Percentiles rank a stretch among this genome's conserved stretches.
These are phyloP conservation scores for Phragmatobia fuliginosa DNA, from an alignment of 2,888 invertebrate species.

Conservation along the genomic window DNA sequence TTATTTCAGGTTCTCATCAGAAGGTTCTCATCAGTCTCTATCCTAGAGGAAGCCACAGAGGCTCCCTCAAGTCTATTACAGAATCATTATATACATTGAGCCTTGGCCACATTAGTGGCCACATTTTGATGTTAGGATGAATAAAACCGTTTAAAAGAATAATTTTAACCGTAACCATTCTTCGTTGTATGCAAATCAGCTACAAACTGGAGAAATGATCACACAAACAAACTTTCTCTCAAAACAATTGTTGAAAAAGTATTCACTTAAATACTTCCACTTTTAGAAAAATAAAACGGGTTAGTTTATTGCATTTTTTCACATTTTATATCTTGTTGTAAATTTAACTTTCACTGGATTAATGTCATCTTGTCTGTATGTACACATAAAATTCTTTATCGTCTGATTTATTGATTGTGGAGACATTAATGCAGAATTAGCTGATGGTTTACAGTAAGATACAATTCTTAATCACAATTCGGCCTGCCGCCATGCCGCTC, in stretches of 20 bases:
- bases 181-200: constrained; percentile 38
- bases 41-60: no score
- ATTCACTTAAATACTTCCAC: constrained; percentile 41
- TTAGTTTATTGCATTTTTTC: constrained; percentile 18
- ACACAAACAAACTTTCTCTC: constrained; percentile 47
- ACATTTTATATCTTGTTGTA: neutral
- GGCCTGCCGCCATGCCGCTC: no score
- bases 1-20: no score
- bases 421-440: neutral
- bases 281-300: constrained; percentile 31
- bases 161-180: no score
- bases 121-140: no score
- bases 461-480: no score
- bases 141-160: no score
- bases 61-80: no score
- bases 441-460: no score
- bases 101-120: no score
- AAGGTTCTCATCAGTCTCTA: no score
- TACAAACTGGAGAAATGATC: constrained; percentile 37
- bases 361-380: neutral
- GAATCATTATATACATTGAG: no score
- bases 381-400: neutral
- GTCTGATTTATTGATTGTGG: neutral
- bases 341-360: constrained; percentile 8
- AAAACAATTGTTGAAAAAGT: constrained; percentile 26